Evolutionary conservation across 2,113 vertebrate genomes (phyloP).

Genomic region (Epinephelus cyanopodus): DNA sequence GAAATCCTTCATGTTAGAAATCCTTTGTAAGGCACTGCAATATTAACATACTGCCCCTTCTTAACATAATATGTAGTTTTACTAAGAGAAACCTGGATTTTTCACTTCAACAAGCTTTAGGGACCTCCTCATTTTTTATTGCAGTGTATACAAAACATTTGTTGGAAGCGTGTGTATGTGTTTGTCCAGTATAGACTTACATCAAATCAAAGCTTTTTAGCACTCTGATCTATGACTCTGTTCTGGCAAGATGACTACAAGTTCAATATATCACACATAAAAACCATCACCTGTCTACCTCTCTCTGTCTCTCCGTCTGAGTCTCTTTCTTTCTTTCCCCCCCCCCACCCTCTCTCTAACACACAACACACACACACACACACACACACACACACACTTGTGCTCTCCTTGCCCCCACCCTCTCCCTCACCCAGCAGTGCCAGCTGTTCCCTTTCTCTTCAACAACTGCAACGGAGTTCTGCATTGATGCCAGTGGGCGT

Average conservation of each 20-base stretch:
- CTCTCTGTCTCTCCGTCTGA: background rate
- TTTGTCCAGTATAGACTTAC: background rate
- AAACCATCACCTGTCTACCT: background rate
- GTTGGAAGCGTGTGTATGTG: background rate
- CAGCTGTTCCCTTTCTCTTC: slow-evolving; percentile 64
- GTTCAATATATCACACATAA: background rate
- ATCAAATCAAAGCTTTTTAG: background rate
- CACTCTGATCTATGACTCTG: background rate
- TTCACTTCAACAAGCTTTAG: background rate
- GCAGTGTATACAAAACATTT: background rate
- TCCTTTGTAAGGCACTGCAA: background rate
- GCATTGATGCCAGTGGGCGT: slow-evolving; percentile 46
- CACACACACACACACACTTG: too few relatives aligned
- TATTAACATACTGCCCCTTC: background rate
- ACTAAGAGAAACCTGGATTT: background rate
- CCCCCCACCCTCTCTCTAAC: too few relatives aligned
- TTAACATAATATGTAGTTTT: background rate
- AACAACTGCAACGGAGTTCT: slow-evolving; percentile 47
- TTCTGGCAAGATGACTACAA: background rate
- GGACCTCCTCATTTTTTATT: background rate
- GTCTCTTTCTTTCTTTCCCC: too few relatives aligned
- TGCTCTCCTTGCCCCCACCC: slow-evolving; percentile 14
- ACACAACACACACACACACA: slow-evolving; percentile 3
- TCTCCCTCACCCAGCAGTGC: slow-evolving; percentile 45
- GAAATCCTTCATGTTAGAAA: background rate